Base-by-base conservation (phyloP, 2,888 invertebrate species). In the Timema podura region DNA sequence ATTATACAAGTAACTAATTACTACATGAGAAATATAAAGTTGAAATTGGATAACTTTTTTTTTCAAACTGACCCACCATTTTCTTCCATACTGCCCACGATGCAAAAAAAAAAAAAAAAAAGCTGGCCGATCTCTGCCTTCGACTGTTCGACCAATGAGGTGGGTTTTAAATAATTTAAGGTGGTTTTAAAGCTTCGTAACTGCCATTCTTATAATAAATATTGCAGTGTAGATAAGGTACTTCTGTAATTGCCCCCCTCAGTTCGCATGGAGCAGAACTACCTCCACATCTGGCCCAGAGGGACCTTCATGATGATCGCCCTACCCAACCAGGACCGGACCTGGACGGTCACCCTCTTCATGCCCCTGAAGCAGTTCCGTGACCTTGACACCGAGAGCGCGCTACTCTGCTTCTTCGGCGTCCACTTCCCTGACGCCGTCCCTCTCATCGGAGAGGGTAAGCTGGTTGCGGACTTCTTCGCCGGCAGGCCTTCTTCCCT, bases 281-380 rank as follows among this genome's bases (percentile, higher is more conserved):
- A 91, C 79, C 86, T 99, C 54, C 98, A 99, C 81, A 96, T 99
- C 75, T 99, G 98, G 99, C 98, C 98, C 0, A 86, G 98, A 69
- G 92, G 93, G 49, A 88, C 90, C 70, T 98, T 96, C 80, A 98
- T 98, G 96, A 91, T 99, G 92, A 98, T 98, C 74, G 98, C 97
- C 0, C 82, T 99, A 57, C 98, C 99, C 0, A 99, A 99, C 81
- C 90, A 89, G 78, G 95, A 98, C 80, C 86, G 86, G 71, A 91
- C 94, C 0, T 98, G 95, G 88, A 98, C 98, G 0, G 95, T 95
- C 0, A 98, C 98, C 0, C 85, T 99, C 0, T 98, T 98, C 79
- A 98, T 98, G 90, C 97, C 98, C 0, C 95, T 95, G 76, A 82
- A 83, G 5, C 85, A 90, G 65, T 96, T 97, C 77, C 85, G 89